A percentile compares a stretch with the other conserved stretches of the same genome.
phyloP scores from a whole-genome alignment of 2,888 invertebrate genomes.

The Siphlonurus alternatus region DNA sequence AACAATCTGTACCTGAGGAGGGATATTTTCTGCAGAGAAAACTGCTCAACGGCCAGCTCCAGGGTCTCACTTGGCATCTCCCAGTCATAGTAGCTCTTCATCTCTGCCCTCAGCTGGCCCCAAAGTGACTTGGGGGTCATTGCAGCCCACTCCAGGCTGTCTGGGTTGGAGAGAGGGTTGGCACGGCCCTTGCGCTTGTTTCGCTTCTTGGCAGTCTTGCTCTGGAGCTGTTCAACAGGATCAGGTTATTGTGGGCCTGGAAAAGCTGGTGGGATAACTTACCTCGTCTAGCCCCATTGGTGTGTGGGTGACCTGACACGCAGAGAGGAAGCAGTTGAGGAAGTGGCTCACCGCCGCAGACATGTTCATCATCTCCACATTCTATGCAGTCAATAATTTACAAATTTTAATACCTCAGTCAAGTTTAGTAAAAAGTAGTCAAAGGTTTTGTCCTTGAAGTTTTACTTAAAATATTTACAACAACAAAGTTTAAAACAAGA shows the following conservation, averaged over 20 bases:
- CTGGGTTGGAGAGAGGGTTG: conserved; percentile 28
- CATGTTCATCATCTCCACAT: conserved; percentile 77
- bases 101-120: conserved; percentile 69
- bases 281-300: conserved; percentile 51
- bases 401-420: too few relatives aligned
- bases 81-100: conserved; percentile 79
- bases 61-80: conserved; percentile 56
- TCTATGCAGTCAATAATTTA: conserved; percentile 32
- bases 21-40: conserved; percentile 75
- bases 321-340: conserved; percentile 84
- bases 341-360: conserved; percentile 89
- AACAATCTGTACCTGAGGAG: conserved; percentile 38
- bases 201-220: conserved; percentile 32
- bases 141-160: conserved; percentile 69
- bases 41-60: conserved; percentile 59
- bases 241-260: too few relatives aligned
- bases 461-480: too few relatives aligned
- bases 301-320: conserved; percentile 49
- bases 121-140: conserved; percentile 77
- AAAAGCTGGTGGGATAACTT: conserved; percentile 16
- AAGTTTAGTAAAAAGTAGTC: too few relatives aligned
- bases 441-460: too few relatives aligned
- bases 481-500: too few relatives aligned
- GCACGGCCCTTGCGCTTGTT: conserved; percentile 40
- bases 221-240: conserved; percentile 31